These are phyloP conservation scores for Trogon melanurus DNA, from an alignment of 2,113 vertebrate genomes.

Conservation along the genomic window DNA sequence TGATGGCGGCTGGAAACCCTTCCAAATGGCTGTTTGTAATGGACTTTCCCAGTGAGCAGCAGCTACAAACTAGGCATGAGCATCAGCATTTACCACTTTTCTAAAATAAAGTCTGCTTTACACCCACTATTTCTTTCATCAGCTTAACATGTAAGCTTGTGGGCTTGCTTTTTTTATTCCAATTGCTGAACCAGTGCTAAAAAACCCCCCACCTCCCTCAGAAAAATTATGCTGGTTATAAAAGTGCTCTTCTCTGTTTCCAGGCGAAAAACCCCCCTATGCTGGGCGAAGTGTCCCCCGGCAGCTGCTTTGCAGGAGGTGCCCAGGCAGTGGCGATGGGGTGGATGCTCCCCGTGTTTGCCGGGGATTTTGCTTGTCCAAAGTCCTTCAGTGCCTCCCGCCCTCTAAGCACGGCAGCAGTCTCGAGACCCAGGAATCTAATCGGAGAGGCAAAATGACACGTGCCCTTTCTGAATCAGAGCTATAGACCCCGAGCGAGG, in stretches of 20 bases:
- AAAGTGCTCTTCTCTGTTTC: background rate
- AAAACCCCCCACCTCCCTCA: background rate
- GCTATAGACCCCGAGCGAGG: background rate
- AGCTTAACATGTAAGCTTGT: background rate
- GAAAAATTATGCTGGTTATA: background rate
- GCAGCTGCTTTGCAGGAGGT: background rate
- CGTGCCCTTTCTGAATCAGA: background rate
- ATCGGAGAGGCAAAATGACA: background rate
- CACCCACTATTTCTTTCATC: background rate
- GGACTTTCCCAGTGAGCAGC: background rate
- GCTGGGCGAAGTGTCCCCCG: background rate
- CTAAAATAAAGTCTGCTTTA: background rate
- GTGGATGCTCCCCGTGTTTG: background rate
- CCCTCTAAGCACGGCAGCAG: background rate
- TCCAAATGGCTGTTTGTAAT: background rate
- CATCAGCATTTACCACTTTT: background rate
- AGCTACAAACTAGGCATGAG: background rate
- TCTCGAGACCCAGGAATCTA: background rate
- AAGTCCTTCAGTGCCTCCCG: background rate
- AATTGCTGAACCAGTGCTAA: background rate
- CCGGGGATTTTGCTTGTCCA: background rate
- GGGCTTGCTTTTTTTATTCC: background rate
- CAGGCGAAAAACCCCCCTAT: background rate
- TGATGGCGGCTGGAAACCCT: background rate
- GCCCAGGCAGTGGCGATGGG: accelerated